Evolutionary conservation across 2,888 invertebrate species (phyloP), one percentile per base, ranked within the genome.

Genomic region (Agrilus mali): DNA sequence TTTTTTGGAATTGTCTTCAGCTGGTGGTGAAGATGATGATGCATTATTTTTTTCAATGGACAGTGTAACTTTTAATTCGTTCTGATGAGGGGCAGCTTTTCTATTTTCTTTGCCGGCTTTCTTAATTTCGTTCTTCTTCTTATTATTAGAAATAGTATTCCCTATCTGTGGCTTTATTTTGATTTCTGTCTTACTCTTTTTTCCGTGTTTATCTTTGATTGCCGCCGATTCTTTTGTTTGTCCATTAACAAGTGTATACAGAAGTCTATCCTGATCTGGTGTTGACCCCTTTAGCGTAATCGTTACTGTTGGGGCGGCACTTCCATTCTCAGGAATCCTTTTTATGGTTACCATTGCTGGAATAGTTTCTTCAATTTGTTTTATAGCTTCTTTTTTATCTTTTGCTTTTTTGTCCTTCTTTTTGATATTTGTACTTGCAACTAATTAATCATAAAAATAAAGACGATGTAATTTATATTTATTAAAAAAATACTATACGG

Each of bases 211-310:
- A 41, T 50, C 47, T 27, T 49, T 44, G 40, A 45, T 35, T 36
- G 32, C 40, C 14, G 44, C 44, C 8, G 41, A 32, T 31, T 44
- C 40, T 42, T 63, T 57, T 40, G 43, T 49, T 49, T 75, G 73
- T 1, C 77, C 77, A 55, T 77, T 77, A 7, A 79, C 74, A 49
- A 85, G 70, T 2, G 82, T 83, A 56, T 82, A 85, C 2, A 85
- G 67, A 31, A 85, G 71, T 60, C 81, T 79, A 53, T 84, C 83
- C 58, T 82, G 78, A 47, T 80, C 80, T 1, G 81, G 81, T 1
- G 80, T 79, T 43, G 78, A 77, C 5, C 83, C 84, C 56, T 82
- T 81, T 27, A 84, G 68, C 1, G 84, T 84, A 39, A 86, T 84
- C 1, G 84, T 85, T 1, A 85, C 85, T 17, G 80, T 82, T 8